A percentile compares a stretch with the other conserved stretches of the same genome.
These are phyloP conservation scores for Otolemur garnettii DNA, from an alignment of 2,113 vertebrate genomes.

Conservation along the genomic window DNA sequence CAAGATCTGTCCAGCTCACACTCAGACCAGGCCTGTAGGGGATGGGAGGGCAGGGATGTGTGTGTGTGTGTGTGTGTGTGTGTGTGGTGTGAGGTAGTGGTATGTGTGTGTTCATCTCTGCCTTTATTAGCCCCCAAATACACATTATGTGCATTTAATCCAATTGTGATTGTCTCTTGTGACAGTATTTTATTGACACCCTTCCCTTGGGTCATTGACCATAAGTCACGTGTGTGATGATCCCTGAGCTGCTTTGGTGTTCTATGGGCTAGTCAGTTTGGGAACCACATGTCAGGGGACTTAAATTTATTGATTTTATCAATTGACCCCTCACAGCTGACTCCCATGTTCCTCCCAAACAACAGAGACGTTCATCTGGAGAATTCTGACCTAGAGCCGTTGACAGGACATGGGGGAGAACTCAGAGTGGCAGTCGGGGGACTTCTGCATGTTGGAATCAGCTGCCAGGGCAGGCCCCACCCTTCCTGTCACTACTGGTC, in stretches of 20 bases:
- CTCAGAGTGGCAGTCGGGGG: fast-evolving
- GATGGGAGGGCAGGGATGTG: fast-evolving
- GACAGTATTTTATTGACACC: not conserved
- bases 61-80: not conserved
- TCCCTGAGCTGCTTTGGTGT: not conserved
- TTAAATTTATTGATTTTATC: not conserved
- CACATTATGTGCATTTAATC: not conserved
- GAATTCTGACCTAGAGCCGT: not conserved
- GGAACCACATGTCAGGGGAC: not conserved
- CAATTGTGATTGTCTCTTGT: not conserved
- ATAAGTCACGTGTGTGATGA: fast-evolving
- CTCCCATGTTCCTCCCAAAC: fast-evolving
- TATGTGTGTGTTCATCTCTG: not conserved
- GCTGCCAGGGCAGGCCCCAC: fast-evolving
- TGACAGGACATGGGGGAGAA: not conserved
- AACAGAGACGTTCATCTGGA: not conserved
- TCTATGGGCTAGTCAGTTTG: not conserved
- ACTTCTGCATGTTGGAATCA: not conserved
- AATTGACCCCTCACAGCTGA: fast-evolving
- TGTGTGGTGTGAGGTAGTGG: not conserved
- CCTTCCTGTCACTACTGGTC: not conserved
- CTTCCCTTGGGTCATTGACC: not conserved
- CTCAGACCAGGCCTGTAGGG: fast-evolving
- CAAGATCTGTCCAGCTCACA: not conserved
- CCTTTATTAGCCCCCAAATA: not conserved